Conservation (phyloP, 1,140 invertebrate species). For the Trichogramma pretiosum region DNA sequence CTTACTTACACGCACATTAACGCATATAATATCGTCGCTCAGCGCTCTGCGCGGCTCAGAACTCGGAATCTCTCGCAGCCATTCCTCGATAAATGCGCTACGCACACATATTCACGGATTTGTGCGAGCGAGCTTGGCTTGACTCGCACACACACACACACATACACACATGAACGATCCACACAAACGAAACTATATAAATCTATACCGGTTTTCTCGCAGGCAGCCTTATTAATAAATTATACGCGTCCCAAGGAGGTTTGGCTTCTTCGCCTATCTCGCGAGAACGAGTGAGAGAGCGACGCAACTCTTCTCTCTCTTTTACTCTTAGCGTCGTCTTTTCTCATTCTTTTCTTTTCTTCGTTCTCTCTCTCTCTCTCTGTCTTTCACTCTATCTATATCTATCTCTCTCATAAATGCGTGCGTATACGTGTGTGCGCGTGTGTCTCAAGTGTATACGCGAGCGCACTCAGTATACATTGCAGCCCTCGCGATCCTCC, state of each 20-base stretch:
- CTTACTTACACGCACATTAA: no score
- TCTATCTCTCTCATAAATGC: constrained; percentile 3
- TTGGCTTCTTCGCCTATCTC: constrained; percentile 22
- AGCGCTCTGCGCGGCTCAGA: no score
- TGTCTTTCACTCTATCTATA: background rate
- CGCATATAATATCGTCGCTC: no score
- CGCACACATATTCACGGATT: no score
- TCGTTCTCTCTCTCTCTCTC: constrained; percentile 9
- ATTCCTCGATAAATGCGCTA: no score
- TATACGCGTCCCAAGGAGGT: constrained; percentile 34
- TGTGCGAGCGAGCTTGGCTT: no score
- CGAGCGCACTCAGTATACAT: background rate
- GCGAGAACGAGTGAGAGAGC: no score
- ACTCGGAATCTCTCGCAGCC: no score
- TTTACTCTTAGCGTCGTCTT: constrained; percentile 11
- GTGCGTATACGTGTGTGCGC: background rate
- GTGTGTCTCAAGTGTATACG: background rate
- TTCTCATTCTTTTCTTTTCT: constrained; percentile 8
- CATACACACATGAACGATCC: constrained; percentile 13
- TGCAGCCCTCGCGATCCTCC: background rate
- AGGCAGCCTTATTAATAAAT: constrained; percentile 40
- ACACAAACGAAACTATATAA: constrained; percentile 29
- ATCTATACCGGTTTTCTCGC: constrained; percentile 39
- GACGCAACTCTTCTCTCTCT: no score
- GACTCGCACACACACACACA: constrained; percentile 9